A percentile compares a stretch with the other conserved stretches of the same genome.
These are phyloP conservation scores for Apteryx owenii DNA, from an alignment of 2,113 vertebrate genomes.

Conservation along the genomic window DNA sequence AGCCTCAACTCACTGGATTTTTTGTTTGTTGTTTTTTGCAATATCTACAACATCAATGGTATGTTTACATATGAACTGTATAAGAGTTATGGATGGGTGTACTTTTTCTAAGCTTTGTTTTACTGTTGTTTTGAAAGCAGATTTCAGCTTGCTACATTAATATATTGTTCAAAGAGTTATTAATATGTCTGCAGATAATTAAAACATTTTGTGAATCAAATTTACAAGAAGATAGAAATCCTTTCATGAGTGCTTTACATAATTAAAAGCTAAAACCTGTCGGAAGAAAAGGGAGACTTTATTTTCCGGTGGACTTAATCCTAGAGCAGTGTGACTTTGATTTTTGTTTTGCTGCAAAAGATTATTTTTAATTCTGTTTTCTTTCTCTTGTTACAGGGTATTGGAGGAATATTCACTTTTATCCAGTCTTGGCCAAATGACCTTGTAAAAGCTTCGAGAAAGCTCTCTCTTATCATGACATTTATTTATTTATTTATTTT, in stretches of 20 bases:
- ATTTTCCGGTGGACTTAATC: slow-evolving; percentile 38
- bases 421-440: slow-evolving; percentile 3
- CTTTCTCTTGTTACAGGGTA: slow-evolving; percentile 53
- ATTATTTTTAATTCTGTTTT: slow-evolving; percentile 59
- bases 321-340: slow-evolving; percentile 5
- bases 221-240: slow-evolving; percentile 14
- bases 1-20: background rate
- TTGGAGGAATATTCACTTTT: slow-evolving; percentile 30
- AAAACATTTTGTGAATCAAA: slow-evolving; percentile 35
- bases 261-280: slow-evolving; percentile 51
- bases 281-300: background rate
- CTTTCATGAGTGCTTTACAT: slow-evolving; percentile 49
- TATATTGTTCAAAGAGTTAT: slow-evolving; percentile 15
- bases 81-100: background rate
- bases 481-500: background rate
- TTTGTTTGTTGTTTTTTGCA: background rate
- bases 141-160: background rate
- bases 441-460: slow-evolving; percentile 25
- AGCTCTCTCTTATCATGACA: background rate
- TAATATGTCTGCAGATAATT: slow-evolving; percentile 28
- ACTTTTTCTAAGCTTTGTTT: background rate
- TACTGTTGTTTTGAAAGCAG: slow-evolving; percentile 23
- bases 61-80: background rate
- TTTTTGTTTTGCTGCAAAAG: slow-evolving; percentile 39
- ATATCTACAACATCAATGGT: background rate